Conservation (phyloP, 2,113 vertebrate species). For the rabbit (Oryctolagus cuniculus) region DNA sequence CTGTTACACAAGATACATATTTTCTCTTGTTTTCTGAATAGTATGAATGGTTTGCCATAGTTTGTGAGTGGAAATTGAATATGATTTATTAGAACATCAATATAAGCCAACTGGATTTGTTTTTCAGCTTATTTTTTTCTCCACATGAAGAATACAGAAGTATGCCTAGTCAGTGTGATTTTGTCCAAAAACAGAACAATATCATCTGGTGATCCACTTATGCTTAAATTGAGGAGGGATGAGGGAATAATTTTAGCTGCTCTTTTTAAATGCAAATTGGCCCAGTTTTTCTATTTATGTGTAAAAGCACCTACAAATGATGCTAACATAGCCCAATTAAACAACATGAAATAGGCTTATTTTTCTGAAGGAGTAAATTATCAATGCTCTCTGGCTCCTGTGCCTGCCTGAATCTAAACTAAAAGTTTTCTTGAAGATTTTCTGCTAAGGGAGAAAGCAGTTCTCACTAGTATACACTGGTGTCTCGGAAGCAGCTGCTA, state of each 20-base stretch:
- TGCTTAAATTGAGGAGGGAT: neutral
- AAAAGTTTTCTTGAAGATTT: constrained; percentile 4
- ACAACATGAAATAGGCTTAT: constrained; percentile 35
- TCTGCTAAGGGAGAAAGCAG: neutral
- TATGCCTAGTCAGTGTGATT: neutral
- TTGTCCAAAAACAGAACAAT: neutral
- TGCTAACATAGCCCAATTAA: neutral
- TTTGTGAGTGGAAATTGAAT: constrained; percentile 47
- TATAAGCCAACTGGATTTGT: constrained; percentile 5
- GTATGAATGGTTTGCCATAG: neutral
- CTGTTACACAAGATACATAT: neutral
- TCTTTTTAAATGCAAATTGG: constrained; percentile 28
- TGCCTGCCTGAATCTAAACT: neutral
- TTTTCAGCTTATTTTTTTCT: constrained; percentile 44
- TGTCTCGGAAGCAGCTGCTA: constrained; percentile 19
- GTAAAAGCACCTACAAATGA: constrained; percentile 28
- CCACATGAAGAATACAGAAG: neutral
- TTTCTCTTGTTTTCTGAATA: constrained; percentile 32
- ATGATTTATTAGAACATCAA: constrained; percentile 35
- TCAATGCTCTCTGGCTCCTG: neutral
- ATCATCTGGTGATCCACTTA: constrained; percentile 15
- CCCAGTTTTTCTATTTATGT: constrained; percentile 42
- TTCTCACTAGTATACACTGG: neutral
- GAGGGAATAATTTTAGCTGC: neutral
- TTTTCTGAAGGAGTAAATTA: constrained; percentile 35